phyloP scores from a whole-genome alignment of 2,113 vertebrate species.

The Glaucomys volans region DNA sequence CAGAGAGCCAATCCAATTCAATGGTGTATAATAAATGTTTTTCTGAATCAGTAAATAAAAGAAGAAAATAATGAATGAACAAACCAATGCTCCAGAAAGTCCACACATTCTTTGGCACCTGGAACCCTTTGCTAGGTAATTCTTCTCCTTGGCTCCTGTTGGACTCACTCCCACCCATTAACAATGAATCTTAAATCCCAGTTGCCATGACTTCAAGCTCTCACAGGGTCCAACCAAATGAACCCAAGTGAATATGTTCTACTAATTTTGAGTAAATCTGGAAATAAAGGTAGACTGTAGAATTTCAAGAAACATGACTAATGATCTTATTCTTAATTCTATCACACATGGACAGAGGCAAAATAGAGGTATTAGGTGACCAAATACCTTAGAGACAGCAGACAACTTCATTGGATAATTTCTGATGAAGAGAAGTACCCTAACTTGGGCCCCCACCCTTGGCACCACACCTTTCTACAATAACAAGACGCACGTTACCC shows the following conservation, averaged over 20 bases:
- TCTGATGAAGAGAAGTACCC: neutral
- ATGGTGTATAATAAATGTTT: neutral
- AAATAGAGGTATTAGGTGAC: neutral
- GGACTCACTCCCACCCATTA: neutral
- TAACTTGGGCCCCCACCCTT: neutral
- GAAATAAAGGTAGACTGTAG: neutral
- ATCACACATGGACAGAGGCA: neutral
- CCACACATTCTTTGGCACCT: neutral
- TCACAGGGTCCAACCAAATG: neutral
- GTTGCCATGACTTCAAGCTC: neutral
- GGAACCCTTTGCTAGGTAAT: neutral
- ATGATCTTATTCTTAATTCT: constrained; percentile 21
- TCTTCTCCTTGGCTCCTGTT: neutral
- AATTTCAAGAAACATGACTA: constrained; percentile 36
- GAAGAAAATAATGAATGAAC: neutral
- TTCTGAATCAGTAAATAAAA: neutral
- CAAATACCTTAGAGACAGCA: neutral
- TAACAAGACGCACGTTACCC: neutral
- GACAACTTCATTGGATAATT: neutral
- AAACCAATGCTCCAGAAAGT: neutral
- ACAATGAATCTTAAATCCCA: neutral
- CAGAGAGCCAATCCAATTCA: neutral
- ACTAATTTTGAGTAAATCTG: constrained; percentile 44
- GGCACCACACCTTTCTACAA: neutral
- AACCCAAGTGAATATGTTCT: neutral